These are phyloP conservation scores for Lutraria lutraria DNA, from an alignment of 2,888 invertebrate species.

Conservation along the genomic window DNA sequence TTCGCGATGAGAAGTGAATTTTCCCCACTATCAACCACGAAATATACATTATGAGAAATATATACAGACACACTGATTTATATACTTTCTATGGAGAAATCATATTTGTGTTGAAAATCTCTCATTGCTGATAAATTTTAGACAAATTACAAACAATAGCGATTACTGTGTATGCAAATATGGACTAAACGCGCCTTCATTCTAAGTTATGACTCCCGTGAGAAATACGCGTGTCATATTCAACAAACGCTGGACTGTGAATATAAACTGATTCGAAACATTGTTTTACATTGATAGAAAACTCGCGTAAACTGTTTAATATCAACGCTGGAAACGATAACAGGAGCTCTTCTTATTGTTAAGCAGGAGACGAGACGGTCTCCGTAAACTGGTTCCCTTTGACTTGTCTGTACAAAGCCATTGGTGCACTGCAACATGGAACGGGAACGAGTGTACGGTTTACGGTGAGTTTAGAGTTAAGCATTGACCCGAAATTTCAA, in stretches of 20 bases:
- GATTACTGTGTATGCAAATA: slow-evolving; percentile 41
- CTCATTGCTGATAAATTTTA: slow-evolving; percentile 31
- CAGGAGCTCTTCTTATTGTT: too few species aligned
- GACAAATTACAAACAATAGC: slow-evolving; percentile 32
- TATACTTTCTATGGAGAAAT: slow-evolving; percentile 34
- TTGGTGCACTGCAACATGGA: too few species aligned
- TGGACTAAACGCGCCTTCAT: slow-evolving; percentile 9
- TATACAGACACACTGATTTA: slow-evolving; percentile 33
- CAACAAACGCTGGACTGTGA: not conserved
- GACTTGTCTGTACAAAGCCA: too few species aligned
- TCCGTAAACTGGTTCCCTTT: too few species aligned
- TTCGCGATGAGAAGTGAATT: slow-evolving; percentile 4
- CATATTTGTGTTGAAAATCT: slow-evolving; percentile 26
- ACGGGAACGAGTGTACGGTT: too few species aligned
- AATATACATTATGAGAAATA: slow-evolving; percentile 15
- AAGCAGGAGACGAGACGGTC: too few species aligned
- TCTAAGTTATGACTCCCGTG: slow-evolving; percentile 23
- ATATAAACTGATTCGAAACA: slow-evolving; percentile 18
- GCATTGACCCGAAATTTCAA: too few species aligned
- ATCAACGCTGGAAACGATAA: not conserved
- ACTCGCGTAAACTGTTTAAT: slow-evolving; percentile 16
- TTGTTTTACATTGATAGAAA: slow-evolving; percentile 4
- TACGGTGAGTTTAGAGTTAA: too few species aligned
- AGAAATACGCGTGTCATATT: slow-evolving; percentile 25
- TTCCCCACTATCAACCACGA: not conserved